Evolutionary conservation across 2,888 invertebrate species (phyloP).

Genomic region (Pammene aurita): DNA sequence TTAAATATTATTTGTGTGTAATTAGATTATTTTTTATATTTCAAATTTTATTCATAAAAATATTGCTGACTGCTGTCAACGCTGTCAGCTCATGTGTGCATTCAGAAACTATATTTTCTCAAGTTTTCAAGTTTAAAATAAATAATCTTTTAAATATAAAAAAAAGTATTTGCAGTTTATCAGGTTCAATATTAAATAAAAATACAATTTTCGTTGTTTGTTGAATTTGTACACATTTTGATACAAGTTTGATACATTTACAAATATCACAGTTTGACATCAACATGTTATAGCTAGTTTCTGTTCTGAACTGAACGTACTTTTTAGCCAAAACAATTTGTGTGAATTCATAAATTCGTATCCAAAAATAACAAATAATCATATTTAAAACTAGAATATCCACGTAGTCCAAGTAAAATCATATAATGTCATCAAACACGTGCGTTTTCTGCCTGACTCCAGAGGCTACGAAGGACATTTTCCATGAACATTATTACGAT

Average conservation of each 20-base stretch:
- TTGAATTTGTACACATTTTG: too few relatives aligned
- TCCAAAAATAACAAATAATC: not conserved
- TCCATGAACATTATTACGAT: slow-evolving; percentile 25
- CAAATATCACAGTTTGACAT: not conserved
- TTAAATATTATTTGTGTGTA: too few relatives aligned
- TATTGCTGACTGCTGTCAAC: too few relatives aligned
- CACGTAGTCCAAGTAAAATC: not conserved
- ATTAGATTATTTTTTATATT: too few relatives aligned
- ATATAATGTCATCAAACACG: slow-evolving; percentile 6
- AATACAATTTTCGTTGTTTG: too few relatives aligned
- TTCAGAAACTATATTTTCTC: too few relatives aligned
- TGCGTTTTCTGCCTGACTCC: slow-evolving; percentile 20
- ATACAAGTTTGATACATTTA: not conserved
- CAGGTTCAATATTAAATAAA: too few relatives aligned
- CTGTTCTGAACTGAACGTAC: not conserved
- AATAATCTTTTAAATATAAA: too few relatives aligned
- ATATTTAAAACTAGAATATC: not conserved
- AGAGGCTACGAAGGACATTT: slow-evolving; percentile 29
- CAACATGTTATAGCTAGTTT: not conserved
- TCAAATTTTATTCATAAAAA: too few relatives aligned
- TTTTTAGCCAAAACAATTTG: not conserved
- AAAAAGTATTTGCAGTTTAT: too few relatives aligned
- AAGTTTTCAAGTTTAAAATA: too few relatives aligned
- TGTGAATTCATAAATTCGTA: not conserved
- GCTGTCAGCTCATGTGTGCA: too few relatives aligned